phyloP scores from a whole-genome alignment of 1,140 invertebrate species.

The Pectinophora gossypiella region DNA sequence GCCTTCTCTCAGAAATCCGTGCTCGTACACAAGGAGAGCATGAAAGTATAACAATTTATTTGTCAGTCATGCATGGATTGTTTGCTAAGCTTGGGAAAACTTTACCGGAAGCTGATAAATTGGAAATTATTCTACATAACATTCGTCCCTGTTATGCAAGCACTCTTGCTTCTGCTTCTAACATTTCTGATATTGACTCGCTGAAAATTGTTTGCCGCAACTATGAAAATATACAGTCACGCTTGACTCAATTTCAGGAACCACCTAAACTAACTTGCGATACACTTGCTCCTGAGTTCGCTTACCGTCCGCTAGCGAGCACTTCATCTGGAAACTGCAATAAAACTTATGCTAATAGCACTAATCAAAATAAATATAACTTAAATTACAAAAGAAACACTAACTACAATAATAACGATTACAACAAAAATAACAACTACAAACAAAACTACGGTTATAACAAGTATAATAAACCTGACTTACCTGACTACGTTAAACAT shows the following conservation, averaged over 20 bases:
- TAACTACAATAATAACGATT: too few species aligned
- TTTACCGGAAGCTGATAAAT: conserved; percentile 8
- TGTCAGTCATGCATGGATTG: conserved; percentile 17
- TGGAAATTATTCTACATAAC: conserved; percentile 8
- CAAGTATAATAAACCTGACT: too few species aligned
- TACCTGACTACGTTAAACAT: too few species aligned
- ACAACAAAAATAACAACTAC: too few species aligned
- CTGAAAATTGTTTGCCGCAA: conserved; percentile 12
- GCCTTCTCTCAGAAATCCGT: conserved; percentile 21
- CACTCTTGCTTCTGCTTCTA: conserved; percentile 11
- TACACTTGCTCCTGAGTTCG: conserved; percentile 19
- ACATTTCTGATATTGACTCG: conserved; percentile 12
- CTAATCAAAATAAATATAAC: too few species aligned
- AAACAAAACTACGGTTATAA: too few species aligned
- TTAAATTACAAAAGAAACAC: too few species aligned
- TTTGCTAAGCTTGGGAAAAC: conserved; percentile 8
- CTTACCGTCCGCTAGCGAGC: too few species aligned
- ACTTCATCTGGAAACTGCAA: too few species aligned
- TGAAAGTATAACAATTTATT: too few species aligned
- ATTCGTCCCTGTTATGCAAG: conserved; percentile 21
- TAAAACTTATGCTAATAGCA: too few species aligned
- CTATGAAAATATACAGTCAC: conserved; percentile 19
- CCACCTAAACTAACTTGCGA: conserved; percentile 7
- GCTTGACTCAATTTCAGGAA: conserved; percentile 14
- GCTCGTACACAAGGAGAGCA: too few species aligned